Base-by-base conservation (phyloP, 2,888 invertebrate species). In the Onthophagus sagittarius region DNA sequence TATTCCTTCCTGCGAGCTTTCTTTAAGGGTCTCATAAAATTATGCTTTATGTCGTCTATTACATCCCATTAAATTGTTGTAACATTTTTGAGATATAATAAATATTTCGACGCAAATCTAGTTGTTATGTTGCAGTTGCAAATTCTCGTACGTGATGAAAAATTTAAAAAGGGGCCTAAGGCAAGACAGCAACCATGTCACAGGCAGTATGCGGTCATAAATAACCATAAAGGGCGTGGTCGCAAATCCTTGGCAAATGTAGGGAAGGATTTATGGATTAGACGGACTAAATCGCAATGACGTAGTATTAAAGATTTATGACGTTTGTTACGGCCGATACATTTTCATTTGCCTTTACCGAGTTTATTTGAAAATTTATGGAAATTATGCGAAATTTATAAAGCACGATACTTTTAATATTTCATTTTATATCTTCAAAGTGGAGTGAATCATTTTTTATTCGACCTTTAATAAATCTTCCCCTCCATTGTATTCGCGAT, bases 241-340 rank as follows among this genome's bases (percentile, higher is more conserved):
- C 23, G n/a, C 31, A 67, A 67, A 67, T 67, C 67, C 67, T 67
- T 67, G 31, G 32, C 67, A 67, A 67, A 67, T 67, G 67, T 67
- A 23, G 2, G 39, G 11, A 23, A 67, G 67, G 67, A 67, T 67
- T 67, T 67, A 67, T 67, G 67, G 67, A 23, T 23, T 67, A 23
- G 67, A 67, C 67, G n/a, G 15, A 67, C 31, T 67, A 67, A 67
- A 67, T 67, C 67, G 23, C 11, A 23, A 23, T 67, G 67, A 31
- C 67, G 31, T 32, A 15, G 9, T 67, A 23, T 9, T 23, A 23
- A 67, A n/a, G 67, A 67, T 67, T 67, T 67, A 67, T 67, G 67
- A n/a, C 6, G 15, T 53, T 53, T 53, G 39, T 53, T 1, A 53
- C 39, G 39, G 7, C 39, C 6, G 39, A 53, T 53, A 53, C 39